Percentiles rank a stretch among this genome's conserved stretches.
Conservation (phyloP, 1,140 invertebrate species). For the Bemisia tabaci region DNA sequence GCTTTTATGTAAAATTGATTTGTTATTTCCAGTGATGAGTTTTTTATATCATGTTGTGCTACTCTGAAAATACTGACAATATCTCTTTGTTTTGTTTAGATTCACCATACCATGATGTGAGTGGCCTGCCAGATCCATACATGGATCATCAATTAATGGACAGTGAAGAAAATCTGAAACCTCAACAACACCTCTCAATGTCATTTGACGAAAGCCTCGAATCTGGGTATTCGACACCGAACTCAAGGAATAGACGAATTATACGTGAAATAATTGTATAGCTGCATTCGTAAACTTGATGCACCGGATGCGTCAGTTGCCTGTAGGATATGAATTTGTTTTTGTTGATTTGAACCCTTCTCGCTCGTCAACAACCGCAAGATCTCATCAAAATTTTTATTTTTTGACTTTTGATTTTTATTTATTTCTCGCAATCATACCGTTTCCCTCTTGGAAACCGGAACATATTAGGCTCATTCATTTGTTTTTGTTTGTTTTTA, state of each 20-base stretch:
- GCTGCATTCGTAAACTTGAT: not conserved
- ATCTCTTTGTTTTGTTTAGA: conserved; percentile 39
- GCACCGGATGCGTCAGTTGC: no score
- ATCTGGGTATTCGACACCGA: conserved; percentile 84
- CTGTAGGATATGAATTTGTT: not conserved
- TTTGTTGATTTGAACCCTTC: not conserved
- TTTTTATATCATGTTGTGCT: no score
- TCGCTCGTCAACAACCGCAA: not conserved
- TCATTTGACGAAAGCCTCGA: conserved; percentile 84
- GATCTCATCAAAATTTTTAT: not conserved
- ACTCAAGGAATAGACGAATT: conserved; percentile 72
- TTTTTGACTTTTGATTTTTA: not conserved
- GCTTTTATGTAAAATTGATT: no score
- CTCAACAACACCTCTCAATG: conserved; percentile 65
- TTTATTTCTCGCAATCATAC: not conserved
- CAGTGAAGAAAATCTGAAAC: conserved; percentile 36
- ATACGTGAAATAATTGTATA: conserved; percentile 89
- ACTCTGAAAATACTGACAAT: no score
- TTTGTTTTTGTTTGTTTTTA: not conserved
- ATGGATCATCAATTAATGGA: conserved; percentile 59
- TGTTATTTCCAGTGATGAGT: no score
- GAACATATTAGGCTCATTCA: not conserved
- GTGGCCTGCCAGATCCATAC: conserved; percentile 74
- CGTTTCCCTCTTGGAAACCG: not conserved
- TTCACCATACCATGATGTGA: conserved; percentile 84